A percentile compares a stretch with the other conserved stretches of the same genome.
Evolutionary conservation across 2,113 vertebrate species (phyloP).

Genomic region (Heterotilapia buettikoferi): DNA sequence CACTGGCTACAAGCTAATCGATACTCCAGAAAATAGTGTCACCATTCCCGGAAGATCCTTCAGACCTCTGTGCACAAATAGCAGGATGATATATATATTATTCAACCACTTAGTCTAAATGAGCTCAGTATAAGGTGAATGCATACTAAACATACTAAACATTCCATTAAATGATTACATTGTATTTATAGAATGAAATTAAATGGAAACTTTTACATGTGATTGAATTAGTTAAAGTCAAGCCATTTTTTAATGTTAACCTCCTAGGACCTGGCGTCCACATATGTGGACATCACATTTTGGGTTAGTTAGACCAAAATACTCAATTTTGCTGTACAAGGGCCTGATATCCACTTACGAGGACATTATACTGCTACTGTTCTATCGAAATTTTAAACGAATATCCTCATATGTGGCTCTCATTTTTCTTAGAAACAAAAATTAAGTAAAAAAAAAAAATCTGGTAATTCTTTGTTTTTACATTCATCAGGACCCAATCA

Average conservation of each 20-base stretch:
- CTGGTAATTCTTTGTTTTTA: too few species aligned
- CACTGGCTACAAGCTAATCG: not conserved
- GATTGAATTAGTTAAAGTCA: not conserved
- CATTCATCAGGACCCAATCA: too few species aligned
- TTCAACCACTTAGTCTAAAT: not conserved
- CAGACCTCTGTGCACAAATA: not conserved
- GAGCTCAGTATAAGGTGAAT: not conserved
- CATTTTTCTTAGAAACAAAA: too few species aligned
- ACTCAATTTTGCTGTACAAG: too few species aligned
- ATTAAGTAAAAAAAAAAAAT: too few species aligned
- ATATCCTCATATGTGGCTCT: too few species aligned
- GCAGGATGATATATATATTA: not conserved
- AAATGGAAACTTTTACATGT: not conserved
- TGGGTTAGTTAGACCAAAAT: too few species aligned
- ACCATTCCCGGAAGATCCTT: not conserved
- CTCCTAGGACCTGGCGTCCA: too few species aligned
- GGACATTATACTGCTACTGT: too few species aligned
- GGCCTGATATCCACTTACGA: too few species aligned
- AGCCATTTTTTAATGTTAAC: not conserved
- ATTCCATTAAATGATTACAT: not conserved
- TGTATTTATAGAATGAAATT: not conserved
- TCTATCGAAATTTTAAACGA: too few species aligned
- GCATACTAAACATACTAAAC: not conserved
- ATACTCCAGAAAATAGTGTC: not conserved
- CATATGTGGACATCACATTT: too few species aligned